Evolutionary conservation across 2,113 vertebrate genomes (phyloP).

Genomic region (Dermatemys mawii): DNA sequence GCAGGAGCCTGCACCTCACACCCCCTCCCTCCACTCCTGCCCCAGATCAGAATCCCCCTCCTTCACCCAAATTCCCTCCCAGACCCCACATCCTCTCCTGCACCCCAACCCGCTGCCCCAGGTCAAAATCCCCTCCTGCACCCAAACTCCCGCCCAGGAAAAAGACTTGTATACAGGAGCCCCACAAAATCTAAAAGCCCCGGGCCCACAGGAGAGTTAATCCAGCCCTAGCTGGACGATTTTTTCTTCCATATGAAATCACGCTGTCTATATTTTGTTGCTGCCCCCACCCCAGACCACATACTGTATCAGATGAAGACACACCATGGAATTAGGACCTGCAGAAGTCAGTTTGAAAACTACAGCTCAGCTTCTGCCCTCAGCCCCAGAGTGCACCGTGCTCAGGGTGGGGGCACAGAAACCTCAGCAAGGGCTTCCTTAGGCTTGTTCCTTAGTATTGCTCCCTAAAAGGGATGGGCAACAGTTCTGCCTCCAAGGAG

Average conservation of each 20-base stretch:
- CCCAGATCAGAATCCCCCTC: no score
- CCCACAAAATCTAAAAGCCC: no score
- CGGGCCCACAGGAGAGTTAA: no score
- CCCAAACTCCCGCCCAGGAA: no score
- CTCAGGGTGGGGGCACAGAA: background rate
- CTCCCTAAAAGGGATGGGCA: rapidly evolving
- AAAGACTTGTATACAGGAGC: no score
- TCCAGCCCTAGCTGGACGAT: background rate
- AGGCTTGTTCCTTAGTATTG: background rate
- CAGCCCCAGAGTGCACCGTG: background rate
- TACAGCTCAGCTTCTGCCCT: background rate
- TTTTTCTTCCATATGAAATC: slow-evolving; percentile 21
- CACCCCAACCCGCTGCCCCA: no score
- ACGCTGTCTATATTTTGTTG: background rate
- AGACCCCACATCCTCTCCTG: no score
- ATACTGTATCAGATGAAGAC: slow-evolving; percentile 10
- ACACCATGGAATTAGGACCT: background rate
- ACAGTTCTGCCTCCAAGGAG: background rate
- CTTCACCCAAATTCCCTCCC: no score
- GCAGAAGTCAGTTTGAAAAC: rapidly evolving
- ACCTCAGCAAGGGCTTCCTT: background rate
- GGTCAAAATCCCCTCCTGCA: no score
- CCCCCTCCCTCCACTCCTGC: no score
- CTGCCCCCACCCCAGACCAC: background rate
- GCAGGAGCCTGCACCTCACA: no score